phyloP scores from a whole-genome alignment of 2,888 invertebrate genomes.

The Sympetrum striolatum region DNA sequence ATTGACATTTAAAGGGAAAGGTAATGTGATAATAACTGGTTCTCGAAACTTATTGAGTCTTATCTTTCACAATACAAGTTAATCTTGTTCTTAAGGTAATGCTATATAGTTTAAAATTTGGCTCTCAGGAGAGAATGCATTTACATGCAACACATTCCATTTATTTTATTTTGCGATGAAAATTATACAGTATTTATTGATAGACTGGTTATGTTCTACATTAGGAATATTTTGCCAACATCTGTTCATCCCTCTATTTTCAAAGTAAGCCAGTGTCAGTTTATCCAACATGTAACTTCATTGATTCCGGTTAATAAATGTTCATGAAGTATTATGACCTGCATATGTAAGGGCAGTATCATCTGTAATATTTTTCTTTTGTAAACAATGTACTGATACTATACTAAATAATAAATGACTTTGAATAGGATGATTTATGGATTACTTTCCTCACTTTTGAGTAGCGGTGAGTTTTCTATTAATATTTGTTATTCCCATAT shows the following conservation, averaged over 20 bases:
- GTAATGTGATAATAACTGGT: conserved; percentile 44
- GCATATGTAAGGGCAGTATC: conserved; percentile 33
- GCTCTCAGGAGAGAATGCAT: neutral
- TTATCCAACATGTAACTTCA: conserved; percentile 36
- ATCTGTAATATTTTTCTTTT: conserved; percentile 46
- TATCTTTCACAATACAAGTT: neutral
- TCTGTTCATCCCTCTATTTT: conserved; percentile 44
- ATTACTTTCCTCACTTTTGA: neutral
- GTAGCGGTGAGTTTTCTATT: too few relatives aligned
- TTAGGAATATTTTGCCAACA: conserved; percentile 1
- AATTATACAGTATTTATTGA: conserved; percentile 8
- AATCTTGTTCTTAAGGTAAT: conserved; percentile 26
- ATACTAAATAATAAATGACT: conserved; percentile 46
- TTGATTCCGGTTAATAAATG: conserved; percentile 37
- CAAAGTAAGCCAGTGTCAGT: conserved; percentile 33
- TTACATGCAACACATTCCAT: conserved; percentile 8
- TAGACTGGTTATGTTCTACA: conserved; percentile 12
- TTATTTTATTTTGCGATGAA: neutral
- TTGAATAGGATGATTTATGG: conserved; percentile 34
- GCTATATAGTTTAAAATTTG: conserved; percentile 16
- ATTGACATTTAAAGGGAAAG: conserved; percentile 24
- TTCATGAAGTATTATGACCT: conserved; percentile 33
- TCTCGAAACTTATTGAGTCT: conserved; percentile 23
- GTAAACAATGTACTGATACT: conserved; percentile 47
- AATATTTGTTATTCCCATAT: too few relatives aligned